phyloP scores from a whole-genome alignment of 2,113 vertebrate genomes.

The Eptesicus fuscus region DNA sequence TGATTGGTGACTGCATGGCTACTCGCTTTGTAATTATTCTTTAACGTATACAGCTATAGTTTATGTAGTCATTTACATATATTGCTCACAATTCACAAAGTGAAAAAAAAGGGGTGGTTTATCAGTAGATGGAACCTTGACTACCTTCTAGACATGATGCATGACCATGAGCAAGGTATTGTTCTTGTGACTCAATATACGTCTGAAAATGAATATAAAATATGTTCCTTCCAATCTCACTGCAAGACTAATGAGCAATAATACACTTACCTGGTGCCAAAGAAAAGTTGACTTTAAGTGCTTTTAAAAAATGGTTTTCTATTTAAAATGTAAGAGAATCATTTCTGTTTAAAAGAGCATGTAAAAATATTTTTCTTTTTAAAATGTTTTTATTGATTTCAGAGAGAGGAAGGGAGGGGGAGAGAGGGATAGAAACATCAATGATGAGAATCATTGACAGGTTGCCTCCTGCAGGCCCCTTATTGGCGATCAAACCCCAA shows the following conservation, averaged over 20 bases:
- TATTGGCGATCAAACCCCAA: too few species aligned
- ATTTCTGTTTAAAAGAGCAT: not conserved
- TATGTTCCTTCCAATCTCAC: not conserved
- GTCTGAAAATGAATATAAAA: not conserved
- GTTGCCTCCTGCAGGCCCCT: too few species aligned
- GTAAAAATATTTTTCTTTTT: not conserved
- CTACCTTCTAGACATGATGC: not conserved
- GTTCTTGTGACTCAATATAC: not conserved
- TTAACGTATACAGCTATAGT: not conserved
- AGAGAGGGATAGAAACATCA: too few species aligned
- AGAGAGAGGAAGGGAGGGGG: too few species aligned
- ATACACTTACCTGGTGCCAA: not conserved
- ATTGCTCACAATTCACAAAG: not conserved
- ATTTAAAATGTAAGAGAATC: not conserved
- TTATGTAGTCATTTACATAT: not conserved
- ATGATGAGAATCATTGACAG: too few species aligned
- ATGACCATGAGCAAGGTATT: not conserved
- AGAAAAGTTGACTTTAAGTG: not conserved
- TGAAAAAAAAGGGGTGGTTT: not conserved
- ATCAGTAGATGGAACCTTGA: not conserved
- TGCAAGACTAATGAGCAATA: not conserved
- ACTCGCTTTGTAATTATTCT: not conserved
- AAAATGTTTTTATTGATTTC: too few species aligned
- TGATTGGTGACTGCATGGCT: not conserved
- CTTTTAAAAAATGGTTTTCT: not conserved